Base-by-base conservation (phyloP, 2,113 vertebrate species). In the Ceratotherium simum region DNA sequence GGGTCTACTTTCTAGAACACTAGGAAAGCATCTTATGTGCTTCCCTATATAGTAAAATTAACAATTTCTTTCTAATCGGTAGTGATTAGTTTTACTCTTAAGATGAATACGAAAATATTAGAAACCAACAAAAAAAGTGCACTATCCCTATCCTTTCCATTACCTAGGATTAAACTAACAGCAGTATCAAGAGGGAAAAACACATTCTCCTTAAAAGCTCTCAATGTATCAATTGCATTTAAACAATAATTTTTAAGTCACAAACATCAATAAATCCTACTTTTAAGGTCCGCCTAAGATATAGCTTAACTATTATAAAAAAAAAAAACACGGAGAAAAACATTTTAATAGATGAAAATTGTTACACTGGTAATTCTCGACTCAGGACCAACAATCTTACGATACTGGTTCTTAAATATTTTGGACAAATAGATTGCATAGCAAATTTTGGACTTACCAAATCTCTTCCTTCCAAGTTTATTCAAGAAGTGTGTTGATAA, bases 231-330 rank as follows among this genome's bases (percentile, higher is more conserved):
- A 76, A 79, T 1, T 82, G 17, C 31, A 90, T 67, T 86, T 76
- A 94, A 96, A 31, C 48, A 84, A 84, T 13, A 89, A 67, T 69
- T 80, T 91, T 92, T 86, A 39, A 95, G 70, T 56, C 51, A 89
- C 48, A 96, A 75, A 48, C 13, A 95, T 69, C 65, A 91, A 80
- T 36, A 81, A 83, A 76, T 64, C 25, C 80, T 56, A 82, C n/a
- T 94, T 89, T 17, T 89, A 65, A 81, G 31, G 7, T 88, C 67
- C 27, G 29, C 31, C 25, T 93, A 91, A 96, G 56, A 91, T 33
- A 56, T 4, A 78, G 60, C 4, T 81, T 91, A 70, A 48, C 51
- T 73, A 86, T 25, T 64, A 51, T 39, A 51, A 95, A 78, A 72
- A n/a, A n/a, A n/a, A 76, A 48, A 67, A 70, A 7, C 72, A 87